Conservation (phyloP, 2,797 vertebrate genomes). For the Pangasius sanitwongsei region DNA sequence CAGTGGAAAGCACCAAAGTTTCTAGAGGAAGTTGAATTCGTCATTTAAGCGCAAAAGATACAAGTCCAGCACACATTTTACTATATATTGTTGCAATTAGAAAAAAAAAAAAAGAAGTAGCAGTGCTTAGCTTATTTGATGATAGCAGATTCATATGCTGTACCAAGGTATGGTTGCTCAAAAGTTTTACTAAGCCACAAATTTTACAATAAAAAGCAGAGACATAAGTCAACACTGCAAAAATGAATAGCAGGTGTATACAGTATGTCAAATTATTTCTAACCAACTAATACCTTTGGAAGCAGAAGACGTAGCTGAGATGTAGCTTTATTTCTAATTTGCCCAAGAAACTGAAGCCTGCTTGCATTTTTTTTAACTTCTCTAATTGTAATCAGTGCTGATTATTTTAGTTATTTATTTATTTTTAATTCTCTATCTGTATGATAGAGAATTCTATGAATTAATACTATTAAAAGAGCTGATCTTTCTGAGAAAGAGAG, state of each 20-base stretch:
- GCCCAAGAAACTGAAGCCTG: neutral
- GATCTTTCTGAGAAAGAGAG: neutral
- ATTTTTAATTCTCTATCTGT: neutral
- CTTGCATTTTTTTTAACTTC: too few species aligned
- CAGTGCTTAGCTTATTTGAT: slow-evolving; percentile 17
- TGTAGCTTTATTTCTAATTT: neutral
- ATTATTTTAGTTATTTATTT: too few species aligned
- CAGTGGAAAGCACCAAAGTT: neutral
- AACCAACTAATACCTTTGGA: neutral
- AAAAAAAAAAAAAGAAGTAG: neutral
- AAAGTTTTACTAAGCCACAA: slow-evolving; percentile 19
- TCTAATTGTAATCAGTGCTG: neutral
- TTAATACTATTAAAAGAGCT: neutral
- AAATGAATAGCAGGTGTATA: neutral
- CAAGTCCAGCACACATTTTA: neutral
- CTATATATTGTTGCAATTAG: neutral
- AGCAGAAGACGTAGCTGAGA: neutral
- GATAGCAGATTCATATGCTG: slow-evolving; percentile 19
- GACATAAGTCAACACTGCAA: neutral
- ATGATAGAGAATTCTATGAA: slow-evolving; percentile 4
- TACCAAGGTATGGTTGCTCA: neutral
- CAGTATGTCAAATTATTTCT: neutral
- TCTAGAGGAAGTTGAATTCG: neutral
- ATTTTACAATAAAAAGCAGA: neutral
- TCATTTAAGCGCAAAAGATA: neutral